Percentiles rank a stretch among this genome's conserved stretches.
Evolutionary conservation across 2,113 vertebrate genomes (phyloP).

Genomic region (Atherinomorus stipes): DNA sequence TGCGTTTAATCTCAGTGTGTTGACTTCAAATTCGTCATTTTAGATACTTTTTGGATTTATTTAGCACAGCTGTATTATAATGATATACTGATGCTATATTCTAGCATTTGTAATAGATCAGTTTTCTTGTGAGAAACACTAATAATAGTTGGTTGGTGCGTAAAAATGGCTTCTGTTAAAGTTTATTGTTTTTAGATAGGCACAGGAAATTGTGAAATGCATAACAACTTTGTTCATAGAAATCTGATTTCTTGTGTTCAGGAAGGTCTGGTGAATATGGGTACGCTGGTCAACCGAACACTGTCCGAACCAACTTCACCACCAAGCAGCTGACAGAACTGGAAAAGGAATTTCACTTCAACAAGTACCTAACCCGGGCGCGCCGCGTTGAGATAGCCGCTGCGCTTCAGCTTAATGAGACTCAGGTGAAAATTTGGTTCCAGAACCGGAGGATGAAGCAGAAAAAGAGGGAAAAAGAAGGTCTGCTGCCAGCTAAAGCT

Average conservation of each 20-base stretch:
- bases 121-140: too few species aligned
- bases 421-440: slow-evolving; percentile 99
- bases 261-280: slow-evolving; percentile 95
- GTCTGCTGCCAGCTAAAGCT: slow-evolving; percentile 87
- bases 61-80: too few species aligned
- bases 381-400: slow-evolving; percentile 96
- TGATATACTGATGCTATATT: background rate
- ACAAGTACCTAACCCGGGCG: slow-evolving; percentile 97
- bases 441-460: slow-evolving; percentile 99
- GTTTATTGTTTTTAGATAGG: background rate
- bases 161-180: slow-evolving; percentile 22
- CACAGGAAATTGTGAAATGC: background rate
- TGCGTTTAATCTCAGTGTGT: background rate
- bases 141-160: background rate
- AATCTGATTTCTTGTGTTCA: slow-evolving; percentile 62
- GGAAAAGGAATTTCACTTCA: slow-evolving; percentile 99
- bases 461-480: slow-evolving; percentile 98
- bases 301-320: slow-evolving; percentile 96
- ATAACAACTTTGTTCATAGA: background rate
- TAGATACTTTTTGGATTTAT: background rate
- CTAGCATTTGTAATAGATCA: background rate
- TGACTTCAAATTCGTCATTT: background rate
- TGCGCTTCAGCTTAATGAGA: slow-evolving; percentile 96
- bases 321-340: slow-evolving; percentile 98
- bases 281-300: slow-evolving; percentile 93